Percentiles rank a stretch among this genome's conserved stretches.
Evolutionary conservation across 2,113 vertebrate genomes (phyloP).

Genomic region (Percina caprodes): DNA sequence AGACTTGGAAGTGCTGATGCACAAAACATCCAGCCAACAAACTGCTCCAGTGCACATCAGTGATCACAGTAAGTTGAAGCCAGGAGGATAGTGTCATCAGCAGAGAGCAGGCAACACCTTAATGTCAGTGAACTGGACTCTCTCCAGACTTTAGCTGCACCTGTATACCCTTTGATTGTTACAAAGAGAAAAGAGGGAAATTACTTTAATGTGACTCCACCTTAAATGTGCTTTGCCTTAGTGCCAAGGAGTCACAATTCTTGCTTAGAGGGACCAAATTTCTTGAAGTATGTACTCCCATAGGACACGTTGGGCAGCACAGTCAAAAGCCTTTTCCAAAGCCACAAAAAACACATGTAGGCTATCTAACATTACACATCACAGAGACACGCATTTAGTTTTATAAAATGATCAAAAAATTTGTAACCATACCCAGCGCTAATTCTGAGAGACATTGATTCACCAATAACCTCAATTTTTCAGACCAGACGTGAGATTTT

Average conservation of each 20-base stretch:
- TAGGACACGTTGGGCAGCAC: not conserved
- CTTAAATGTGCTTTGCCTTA: not conserved
- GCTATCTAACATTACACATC: no score
- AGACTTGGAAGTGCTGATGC: conserved; percentile 33
- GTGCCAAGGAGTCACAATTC: not conserved
- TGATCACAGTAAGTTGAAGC: conserved; percentile 1
- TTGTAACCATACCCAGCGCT: no score
- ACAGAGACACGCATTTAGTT: no score
- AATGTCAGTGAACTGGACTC: conserved; percentile 35
- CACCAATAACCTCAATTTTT: not conserved
- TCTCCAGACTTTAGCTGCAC: conserved; percentile 23
- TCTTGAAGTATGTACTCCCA: conserved; percentile 14
- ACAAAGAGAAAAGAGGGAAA: not conserved
- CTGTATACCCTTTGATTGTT: not conserved
- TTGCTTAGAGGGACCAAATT: conserved; percentile 3
- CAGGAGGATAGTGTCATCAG: conserved; percentile 35
- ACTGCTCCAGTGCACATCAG: conserved; percentile 38
- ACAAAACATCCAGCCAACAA: conserved; percentile 16
- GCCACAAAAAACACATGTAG: conserved; percentile 13
- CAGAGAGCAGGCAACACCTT: conserved; percentile 34
- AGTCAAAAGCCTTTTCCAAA: conserved; percentile 4
- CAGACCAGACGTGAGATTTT: no score
- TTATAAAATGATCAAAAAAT: no score
- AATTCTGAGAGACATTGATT: conserved; percentile 6
- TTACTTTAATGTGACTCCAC: not conserved